Percentiles rank a stretch among this genome's conserved stretches.
phyloP scores from a whole-genome alignment of 2,888 invertebrate species.

The Lasioglossum zephyrum region DNA sequence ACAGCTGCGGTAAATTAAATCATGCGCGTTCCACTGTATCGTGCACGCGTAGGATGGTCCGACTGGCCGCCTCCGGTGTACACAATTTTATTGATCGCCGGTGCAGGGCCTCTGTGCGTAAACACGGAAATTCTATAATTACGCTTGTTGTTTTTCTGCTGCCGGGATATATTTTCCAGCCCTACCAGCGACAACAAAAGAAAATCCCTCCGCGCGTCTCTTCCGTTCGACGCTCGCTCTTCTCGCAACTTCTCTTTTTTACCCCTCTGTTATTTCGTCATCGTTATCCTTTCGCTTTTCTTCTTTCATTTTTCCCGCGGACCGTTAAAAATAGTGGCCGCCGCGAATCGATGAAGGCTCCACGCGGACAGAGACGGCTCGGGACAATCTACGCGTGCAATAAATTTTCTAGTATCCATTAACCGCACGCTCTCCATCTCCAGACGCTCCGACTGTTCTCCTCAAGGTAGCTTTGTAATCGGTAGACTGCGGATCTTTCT shows the following conservation, averaged over 20 bases:
- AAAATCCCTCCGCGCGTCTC: background rate
- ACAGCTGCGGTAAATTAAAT: constrained; percentile 16
- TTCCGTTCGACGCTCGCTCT: background rate
- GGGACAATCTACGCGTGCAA: constrained; percentile 29
- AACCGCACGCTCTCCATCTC: background rate
- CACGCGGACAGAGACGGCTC: background rate
- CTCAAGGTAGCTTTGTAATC: background rate
- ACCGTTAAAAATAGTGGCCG: constrained; percentile 32
- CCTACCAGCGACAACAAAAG: constrained; percentile 22
- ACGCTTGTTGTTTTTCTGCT: constrained; percentile 50
- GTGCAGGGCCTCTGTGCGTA: constrained; percentile 40
- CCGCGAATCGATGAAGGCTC: background rate
- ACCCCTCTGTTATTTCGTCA: background rate
- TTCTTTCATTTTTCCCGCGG: background rate
- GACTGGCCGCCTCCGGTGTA: constrained; percentile 30
- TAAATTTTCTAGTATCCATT: constrained; percentile 6
- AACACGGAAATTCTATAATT: constrained; percentile 58
- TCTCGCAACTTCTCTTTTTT: constrained; percentile 18
- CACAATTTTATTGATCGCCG: constrained; percentile 52
- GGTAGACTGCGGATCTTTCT: background rate
- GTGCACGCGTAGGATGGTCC: constrained; percentile 46
- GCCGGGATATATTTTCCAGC: constrained; percentile 8
- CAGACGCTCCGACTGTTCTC: background rate
- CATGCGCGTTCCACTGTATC: constrained; percentile 35
- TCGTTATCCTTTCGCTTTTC: background rate